Evolutionary conservation across 2,113 vertebrate species (phyloP).

Genomic region (Sialia sialis): DNA sequence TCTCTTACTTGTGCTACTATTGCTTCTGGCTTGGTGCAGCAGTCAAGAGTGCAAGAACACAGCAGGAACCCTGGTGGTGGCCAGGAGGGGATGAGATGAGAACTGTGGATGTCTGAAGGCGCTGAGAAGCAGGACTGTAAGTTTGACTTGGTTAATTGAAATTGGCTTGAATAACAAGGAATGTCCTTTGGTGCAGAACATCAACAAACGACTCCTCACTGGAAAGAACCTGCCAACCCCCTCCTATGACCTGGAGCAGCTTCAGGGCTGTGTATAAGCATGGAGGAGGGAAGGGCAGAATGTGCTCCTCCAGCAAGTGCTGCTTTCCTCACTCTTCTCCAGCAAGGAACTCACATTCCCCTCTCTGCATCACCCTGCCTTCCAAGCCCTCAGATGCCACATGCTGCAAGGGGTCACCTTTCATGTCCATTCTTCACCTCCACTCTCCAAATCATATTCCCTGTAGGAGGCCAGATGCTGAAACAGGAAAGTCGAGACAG

Average conservation of each 20-base stretch:
- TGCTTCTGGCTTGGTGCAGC: not conserved
- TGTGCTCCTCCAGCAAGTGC: not conserved
- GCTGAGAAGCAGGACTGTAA: not conserved
- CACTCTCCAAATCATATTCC: rapidly evolving
- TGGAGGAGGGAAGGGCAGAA: not conserved
- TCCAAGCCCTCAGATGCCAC: not conserved
- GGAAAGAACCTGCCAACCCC: not conserved
- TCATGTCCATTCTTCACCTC: not conserved
- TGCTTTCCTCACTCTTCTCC: not conserved
- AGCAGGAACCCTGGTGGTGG: not conserved
- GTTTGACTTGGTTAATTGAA: not conserved
- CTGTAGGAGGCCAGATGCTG: not conserved
- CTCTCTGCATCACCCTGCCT: not conserved
- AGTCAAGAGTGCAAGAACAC: not conserved
- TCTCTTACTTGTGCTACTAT: not conserved
- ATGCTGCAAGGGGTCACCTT: not conserved
- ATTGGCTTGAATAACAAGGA: not conserved
- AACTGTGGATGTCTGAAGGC: not conserved
- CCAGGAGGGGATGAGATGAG: not conserved
- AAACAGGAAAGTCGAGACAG: not conserved
- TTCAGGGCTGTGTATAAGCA: not conserved
- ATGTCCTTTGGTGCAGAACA: not conserved
- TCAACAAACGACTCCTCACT: not conserved
- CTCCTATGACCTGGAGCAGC: not conserved
- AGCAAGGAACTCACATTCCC: not conserved